Base-by-base conservation (phyloP, 1,140 invertebrate genomes). In the Trachymyrmex septentrionalis region DNA sequence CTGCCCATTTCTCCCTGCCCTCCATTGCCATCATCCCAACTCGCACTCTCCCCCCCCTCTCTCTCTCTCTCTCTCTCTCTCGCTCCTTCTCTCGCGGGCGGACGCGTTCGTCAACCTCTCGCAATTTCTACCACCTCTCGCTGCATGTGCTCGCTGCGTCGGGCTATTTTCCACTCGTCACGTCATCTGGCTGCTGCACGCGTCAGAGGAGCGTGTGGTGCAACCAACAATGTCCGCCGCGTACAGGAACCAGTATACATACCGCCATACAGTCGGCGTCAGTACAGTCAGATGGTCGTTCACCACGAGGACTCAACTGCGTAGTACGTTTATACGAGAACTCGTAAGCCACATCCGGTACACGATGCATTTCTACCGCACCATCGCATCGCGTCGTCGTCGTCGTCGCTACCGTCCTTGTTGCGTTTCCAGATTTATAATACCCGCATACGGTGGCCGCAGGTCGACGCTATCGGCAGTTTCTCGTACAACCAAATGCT, bases 341-440 rank as follows among this genome's bases (percentile, higher is more conserved):
- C 21, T 73, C 67, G 88, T 77, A 80, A 87, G 86, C 88, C 89
- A 87, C 89, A 90, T 90, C 89, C 89, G 89, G 86, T 85, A 88
- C 64, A 88, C 38, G 59, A 19, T 84, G 85, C 75, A 55, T 85
- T 90, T 89, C 75, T 87, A 63, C 86, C 61, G 59, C 21, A 44
- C 38, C 21, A 66, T n/a, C 5, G 30, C 30, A 6, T 34, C 30
- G n/a, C n/a, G 27, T 27, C 27, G 30, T 5, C 30, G 30, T 34
- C 48, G 48, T 19, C 24, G n/a, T 12, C 69, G 7, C 16, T 14
- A 55, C 34, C 19, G 64, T 5, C 72, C 19, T 50, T 80, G 55
- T 9, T 27, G 66, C 69, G 86, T 85, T 85, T 85, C 86, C 80
- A 80, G 86, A 90, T 90, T 87, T 86, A 77, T 81, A 78, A 89